Evolutionary conservation across 2,888 invertebrate species (phyloP).

Genomic region (Lasioglossum malachurum): DNA sequence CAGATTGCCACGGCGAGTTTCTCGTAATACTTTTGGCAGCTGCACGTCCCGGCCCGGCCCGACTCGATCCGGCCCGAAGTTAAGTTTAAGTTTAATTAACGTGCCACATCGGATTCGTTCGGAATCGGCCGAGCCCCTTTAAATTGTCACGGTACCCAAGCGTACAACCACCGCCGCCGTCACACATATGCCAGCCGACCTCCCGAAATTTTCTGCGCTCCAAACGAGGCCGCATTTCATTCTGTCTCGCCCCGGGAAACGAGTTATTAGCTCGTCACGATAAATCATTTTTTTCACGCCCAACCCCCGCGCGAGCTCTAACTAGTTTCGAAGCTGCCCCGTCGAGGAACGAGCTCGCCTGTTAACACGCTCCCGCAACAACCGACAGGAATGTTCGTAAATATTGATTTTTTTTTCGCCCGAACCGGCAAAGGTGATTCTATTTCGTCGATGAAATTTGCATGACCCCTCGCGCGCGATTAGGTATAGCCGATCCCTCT

Average conservation of each 20-base stretch:
- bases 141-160: slow-evolving; percentile 41
- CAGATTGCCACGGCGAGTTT: slow-evolving; percentile 69
- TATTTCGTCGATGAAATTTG: neutral
- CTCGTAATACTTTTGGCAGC: slow-evolving; percentile 80
- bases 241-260: slow-evolving; percentile 6
- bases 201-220: slow-evolving; percentile 25
- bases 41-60: slow-evolving; percentile 62
- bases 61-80: slow-evolving; percentile 64
- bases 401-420: neutral
- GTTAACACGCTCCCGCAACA: neutral
- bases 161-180: neutral
- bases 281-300: slow-evolving; percentile 25
- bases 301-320: neutral
- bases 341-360: neutral
- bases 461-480: neutral
- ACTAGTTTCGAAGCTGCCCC: slow-evolving; percentile 16
- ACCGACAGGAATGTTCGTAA: neutral
- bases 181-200: slow-evolving; percentile 13
- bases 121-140: slow-evolving; percentile 46
- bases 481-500: neutral
- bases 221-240: slow-evolving; percentile 16
- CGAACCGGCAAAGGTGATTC: neutral
- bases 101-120: slow-evolving; percentile 78
- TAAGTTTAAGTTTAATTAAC: slow-evolving; percentile 82
- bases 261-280: slow-evolving; percentile 48